Evolutionary conservation across 2,797 vertebrate species (phyloP).

Genomic region (Discoglossus pictus): DNA sequence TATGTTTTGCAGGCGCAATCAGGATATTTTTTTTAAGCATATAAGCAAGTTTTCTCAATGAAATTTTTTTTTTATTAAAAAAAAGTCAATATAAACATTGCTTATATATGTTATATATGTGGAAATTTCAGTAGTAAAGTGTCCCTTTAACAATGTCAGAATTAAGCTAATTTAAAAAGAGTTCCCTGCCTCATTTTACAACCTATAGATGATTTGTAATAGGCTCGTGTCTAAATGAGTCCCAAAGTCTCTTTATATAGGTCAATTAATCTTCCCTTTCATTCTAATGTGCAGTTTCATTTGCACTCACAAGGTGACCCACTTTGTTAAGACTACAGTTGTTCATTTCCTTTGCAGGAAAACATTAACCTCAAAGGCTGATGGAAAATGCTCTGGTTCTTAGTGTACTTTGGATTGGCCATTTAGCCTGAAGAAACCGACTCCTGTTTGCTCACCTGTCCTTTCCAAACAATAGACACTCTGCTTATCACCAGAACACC

Average conservation of each 20-base stretch:
- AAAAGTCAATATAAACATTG: no score
- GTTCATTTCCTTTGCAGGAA: slow-evolving; percentile 50
- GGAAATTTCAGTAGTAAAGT: no score
- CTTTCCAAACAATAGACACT: slow-evolving; percentile 7
- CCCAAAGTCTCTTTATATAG: slow-evolving; percentile 26
- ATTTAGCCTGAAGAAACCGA: slow-evolving; percentile 21
- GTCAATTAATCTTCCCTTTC: slow-evolving; percentile 25
- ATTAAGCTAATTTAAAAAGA: no score
- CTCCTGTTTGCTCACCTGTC: slow-evolving; percentile 49
- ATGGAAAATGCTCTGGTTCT: slow-evolving; percentile 38
- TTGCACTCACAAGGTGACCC: slow-evolving; percentile 18
- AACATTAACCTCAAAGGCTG: slow-evolving; percentile 44
- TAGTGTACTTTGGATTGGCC: slow-evolving; percentile 34
- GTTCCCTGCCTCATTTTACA: slow-evolving; percentile 14
- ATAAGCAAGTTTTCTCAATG: no score
- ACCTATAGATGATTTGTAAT: neutral
- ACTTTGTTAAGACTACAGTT: slow-evolving; percentile 39
- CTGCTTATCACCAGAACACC: slow-evolving; percentile 36
- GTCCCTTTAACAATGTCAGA: no score
- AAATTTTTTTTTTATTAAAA: no score
- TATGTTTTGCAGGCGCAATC: no score
- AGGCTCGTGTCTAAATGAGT: slow-evolving; percentile 1
- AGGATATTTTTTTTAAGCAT: no score
- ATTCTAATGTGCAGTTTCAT: slow-evolving; percentile 15
- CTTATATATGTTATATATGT: no score